Percentiles rank a stretch among this genome's conserved stretches.
Evolutionary conservation across 2,113 vertebrate species (phyloP).

Genomic region (Anarhynchus alexandrinus): DNA sequence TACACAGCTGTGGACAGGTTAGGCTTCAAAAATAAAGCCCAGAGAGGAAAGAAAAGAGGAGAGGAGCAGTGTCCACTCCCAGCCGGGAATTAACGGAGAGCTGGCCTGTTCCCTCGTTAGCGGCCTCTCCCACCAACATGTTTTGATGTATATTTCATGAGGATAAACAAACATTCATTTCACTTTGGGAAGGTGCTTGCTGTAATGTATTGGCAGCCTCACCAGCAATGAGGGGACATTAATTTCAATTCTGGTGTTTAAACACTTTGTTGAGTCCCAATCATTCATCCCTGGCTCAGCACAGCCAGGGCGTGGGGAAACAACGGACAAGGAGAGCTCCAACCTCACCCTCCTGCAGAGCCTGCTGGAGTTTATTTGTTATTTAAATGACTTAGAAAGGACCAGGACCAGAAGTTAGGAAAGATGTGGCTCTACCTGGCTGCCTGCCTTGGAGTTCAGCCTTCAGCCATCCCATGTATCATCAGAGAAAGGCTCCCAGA

Average conservation of each 20-base stretch:
- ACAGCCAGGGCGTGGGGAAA: neutral
- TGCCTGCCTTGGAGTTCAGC: neutral
- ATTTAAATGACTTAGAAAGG: neutral
- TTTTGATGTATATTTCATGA: constrained; percentile 86
- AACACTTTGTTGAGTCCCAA: constrained; percentile 87
- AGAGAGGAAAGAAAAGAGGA: neutral
- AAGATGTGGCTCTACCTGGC: neutral
- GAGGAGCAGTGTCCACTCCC: neutral
- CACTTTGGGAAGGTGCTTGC: constrained; percentile 86
- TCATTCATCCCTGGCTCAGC: constrained; percentile 81
- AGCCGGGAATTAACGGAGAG: constrained; percentile 36
- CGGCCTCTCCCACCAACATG: constrained; percentile 60
- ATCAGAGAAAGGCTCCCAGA: neutral
- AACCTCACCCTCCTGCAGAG: neutral
- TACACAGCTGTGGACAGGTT: constrained; percentile 74
- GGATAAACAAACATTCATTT: constrained; percentile 93
- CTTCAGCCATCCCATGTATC: neutral
- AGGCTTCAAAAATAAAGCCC: constrained; percentile 37
- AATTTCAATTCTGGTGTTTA: constrained; percentile 89
- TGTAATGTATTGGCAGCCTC: constrained; percentile 85
- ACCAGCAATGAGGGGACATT: constrained; percentile 83
- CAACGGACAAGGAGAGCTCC: neutral
- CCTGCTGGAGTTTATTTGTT: neutral
- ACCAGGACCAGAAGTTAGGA: neutral
- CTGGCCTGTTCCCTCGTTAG: constrained; percentile 43